Base-by-base conservation (phyloP, 2,888 invertebrate genomes). In the Microplitis deprimator region DNA sequence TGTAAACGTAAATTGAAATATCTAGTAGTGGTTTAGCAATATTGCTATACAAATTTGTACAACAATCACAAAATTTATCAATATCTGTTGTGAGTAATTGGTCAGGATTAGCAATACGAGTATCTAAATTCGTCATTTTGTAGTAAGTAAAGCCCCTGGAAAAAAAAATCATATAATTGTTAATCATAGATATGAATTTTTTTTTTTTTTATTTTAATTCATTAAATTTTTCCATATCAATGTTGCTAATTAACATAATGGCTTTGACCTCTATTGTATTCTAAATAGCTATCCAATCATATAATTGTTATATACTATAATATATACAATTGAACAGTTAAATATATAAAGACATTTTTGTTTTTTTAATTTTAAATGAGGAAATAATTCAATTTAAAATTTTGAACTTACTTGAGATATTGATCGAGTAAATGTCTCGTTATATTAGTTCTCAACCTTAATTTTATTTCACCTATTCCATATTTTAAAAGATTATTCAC, bases 1-100 rank as follows among this genome's bases (percentile, higher is more conserved):
- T 94, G 88, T 97, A 96, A 10, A 98, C 94, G 88, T 98, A 99
- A 82, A 99, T 96, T 77, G 96, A 92, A 64, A 99, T 98, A 89
- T 99, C 99, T 82, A 99, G 91, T 62, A 98, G 87, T 0, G 99
- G 99, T 91, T 99, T 99, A 84, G 97, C 97, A 39, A 98, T 94
- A 89, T 99, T 98, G 79, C 98, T 97, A 91, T 99, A 99, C 13
- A 99, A 91, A 88, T 98, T 98, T 0, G 98, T 96, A 59, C 98
- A 94, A 76, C 97, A 96, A 83, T 97, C 97, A 89, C 98, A 98
- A 91, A 99, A 98, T 90, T 97, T 97, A 89, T 99, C 99, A 1
- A 99, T 96, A 88, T 99, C 99, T 0, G 96, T 97, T 0, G 98
- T 98, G 76, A 99, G 91, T 69, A 99, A 91, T 89, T 99, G 98